A percentile compares a stretch with the other conserved stretches of the same genome.
Conservation (phyloP, 2,113 vertebrate species). For the Campylomormyrus numenius region DNA sequence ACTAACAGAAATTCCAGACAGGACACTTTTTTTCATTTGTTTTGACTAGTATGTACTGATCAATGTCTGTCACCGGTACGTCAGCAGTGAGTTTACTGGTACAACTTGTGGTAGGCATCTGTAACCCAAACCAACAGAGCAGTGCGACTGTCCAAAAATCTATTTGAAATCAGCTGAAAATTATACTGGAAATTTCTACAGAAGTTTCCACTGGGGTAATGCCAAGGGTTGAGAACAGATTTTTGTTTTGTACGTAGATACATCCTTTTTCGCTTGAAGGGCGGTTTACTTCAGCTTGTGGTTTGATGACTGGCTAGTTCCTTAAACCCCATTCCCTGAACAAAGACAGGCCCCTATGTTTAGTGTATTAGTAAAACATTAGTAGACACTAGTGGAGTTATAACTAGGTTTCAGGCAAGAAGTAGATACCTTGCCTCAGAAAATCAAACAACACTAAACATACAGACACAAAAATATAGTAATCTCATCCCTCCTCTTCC, state of each 20-base stretch:
- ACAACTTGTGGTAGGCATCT: background rate
- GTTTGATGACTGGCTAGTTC: background rate
- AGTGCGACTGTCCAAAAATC: background rate
- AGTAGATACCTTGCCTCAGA: background rate
- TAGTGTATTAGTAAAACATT: background rate
- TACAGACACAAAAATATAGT: background rate
- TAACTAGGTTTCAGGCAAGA: background rate
- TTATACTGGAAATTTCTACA: background rate
- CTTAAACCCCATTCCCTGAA: background rate
- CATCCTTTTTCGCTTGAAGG: background rate
- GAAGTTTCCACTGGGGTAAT: background rate
- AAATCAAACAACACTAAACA: background rate
- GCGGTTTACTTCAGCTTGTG: background rate
- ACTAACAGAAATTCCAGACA: background rate
- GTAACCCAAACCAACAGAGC: background rate
- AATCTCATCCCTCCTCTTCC: background rate
- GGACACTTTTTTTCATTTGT: background rate
- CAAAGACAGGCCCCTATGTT: background rate
- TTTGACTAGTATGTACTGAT: background rate
- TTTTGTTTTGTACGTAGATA: background rate
- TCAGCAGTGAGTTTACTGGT: background rate
- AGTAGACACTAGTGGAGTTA: background rate
- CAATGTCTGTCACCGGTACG: background rate
- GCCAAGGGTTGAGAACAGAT: background rate
- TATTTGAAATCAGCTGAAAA: background rate